phyloP scores from a whole-genome alignment of 2,888 invertebrate genomes.

The Xanthia icteritia region DNA sequence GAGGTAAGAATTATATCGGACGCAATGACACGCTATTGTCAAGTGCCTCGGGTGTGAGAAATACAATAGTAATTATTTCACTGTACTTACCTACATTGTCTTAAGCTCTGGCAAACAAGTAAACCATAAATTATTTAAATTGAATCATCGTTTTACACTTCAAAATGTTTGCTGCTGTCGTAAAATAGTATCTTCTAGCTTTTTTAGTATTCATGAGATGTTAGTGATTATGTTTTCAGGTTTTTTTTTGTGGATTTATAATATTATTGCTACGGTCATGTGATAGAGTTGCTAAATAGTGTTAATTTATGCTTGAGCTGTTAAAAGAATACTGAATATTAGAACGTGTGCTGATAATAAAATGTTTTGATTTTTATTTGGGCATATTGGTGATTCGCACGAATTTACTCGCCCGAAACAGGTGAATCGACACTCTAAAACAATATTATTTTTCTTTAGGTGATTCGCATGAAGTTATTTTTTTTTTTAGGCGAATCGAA shows the following conservation, averaged over 20 bases:
- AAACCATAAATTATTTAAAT: slow-evolving; percentile 68
- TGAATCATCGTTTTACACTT: slow-evolving; percentile 64
- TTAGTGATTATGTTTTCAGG: slow-evolving; percentile 9
- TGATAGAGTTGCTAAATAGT: slow-evolving; percentile 3
- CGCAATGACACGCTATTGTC: slow-evolving; percentile 80
- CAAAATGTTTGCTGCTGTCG: slow-evolving; percentile 61
- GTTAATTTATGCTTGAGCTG: slow-evolving; percentile 23
- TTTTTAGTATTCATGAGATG: slow-evolving; percentile 49
- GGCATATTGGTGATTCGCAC: no score
- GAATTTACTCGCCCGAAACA: no score
- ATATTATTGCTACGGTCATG: not conserved
- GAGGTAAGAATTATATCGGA: slow-evolving; percentile 84
- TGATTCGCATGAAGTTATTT: no score
- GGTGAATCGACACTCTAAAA: no score
- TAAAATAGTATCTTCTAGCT: slow-evolving; percentile 39
- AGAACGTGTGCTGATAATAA: not conserved
- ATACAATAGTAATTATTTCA: slow-evolving; percentile 72
- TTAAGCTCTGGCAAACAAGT: slow-evolving; percentile 60
- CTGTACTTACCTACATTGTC: slow-evolving; percentile 67
- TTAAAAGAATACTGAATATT: not conserved
- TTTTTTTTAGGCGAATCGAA: no score
- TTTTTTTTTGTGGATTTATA: slow-evolving; percentile 15
- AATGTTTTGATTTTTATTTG: not conserved
- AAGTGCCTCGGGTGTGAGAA: slow-evolving; percentile 65
- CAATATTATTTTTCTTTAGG: no score